These are phyloP conservation scores for Corythornis leucogaster DNA, from an alignment of 2,797 vertebrate genomes.

Conservation along the genomic window DNA sequence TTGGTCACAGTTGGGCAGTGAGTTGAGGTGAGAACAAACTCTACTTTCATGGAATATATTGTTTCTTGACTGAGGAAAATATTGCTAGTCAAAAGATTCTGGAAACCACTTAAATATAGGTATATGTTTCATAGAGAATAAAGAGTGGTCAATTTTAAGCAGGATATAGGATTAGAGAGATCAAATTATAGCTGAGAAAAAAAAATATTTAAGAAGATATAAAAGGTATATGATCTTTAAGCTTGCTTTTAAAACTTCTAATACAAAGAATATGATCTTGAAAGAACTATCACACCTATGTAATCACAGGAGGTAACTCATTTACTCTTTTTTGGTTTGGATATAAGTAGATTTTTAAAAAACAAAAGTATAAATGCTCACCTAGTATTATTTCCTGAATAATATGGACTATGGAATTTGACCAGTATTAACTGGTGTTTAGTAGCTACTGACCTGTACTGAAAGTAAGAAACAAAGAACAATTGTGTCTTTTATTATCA, in stretches of 20 bases:
- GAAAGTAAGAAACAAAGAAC: neutral
- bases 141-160: neutral
- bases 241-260: neutral
- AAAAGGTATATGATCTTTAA: neutral
- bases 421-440: neutral
- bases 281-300: neutral
- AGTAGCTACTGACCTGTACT: neutral
- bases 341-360: neutral
- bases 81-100: neutral
- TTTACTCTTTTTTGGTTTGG: neutral
- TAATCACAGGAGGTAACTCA: neutral
- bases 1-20: neutral
- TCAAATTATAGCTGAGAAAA: neutral
- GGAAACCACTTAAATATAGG: neutral
- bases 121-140: neutral
- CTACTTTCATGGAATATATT: neutral
- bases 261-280: neutral
- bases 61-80: constrained; percentile 21
- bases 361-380: neutral
- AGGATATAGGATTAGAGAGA: neutral
- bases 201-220: neutral
- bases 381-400: neutral
- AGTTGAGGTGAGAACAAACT: neutral
- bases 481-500: neutral
- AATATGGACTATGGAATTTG: neutral